phyloP scores from a whole-genome alignment of 1,140 invertebrate species.

The Ectropis grisescens region DNA sequence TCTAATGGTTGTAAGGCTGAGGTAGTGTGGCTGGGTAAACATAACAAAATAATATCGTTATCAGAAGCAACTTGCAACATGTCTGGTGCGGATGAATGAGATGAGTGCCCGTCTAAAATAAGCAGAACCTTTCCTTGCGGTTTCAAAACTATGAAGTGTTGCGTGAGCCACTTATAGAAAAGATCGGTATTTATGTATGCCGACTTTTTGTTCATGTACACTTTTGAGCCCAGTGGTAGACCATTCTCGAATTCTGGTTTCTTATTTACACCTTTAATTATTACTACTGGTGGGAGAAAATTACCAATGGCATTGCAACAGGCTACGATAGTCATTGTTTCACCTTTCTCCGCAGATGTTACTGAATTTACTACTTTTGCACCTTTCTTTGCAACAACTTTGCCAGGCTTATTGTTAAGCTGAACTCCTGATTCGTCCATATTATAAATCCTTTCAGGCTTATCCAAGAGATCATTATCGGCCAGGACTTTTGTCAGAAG shows the following conservation, averaged over 20 bases:
- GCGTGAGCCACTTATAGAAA: slow-evolving; percentile 27
- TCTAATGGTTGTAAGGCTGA: slow-evolving; percentile 38
- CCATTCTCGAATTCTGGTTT: slow-evolving; percentile 35
- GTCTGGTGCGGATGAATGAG: slow-evolving; percentile 21
- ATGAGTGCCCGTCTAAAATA: slow-evolving; percentile 37
- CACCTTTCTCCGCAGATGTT: slow-evolving; percentile 40
- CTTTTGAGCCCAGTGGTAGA: slow-evolving; percentile 27
- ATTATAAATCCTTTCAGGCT: slow-evolving; percentile 38
- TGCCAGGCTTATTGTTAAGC: slow-evolving; percentile 39
- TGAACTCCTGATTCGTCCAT: slow-evolving; percentile 46
- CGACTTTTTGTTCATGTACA: slow-evolving; percentile 36
- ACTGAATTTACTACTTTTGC: slow-evolving; percentile 33
- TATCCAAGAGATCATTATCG: slow-evolving; percentile 30
- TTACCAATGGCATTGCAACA: slow-evolving; percentile 38
- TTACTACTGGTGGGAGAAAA: slow-evolving; percentile 25
- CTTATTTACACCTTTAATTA: slow-evolving; percentile 31
- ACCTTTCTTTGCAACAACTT: slow-evolving; percentile 48
- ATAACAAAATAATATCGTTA: slow-evolving; percentile 37
- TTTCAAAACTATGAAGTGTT: slow-evolving; percentile 22
- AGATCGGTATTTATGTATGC: slow-evolving; percentile 37
- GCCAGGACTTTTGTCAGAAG: slow-evolving; percentile 23
- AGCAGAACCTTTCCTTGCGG: slow-evolving; percentile 27
- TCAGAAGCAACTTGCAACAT: slow-evolving; percentile 25
- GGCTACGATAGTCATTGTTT: slow-evolving; percentile 36
- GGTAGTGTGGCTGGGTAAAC: slow-evolving; percentile 35